These are phyloP conservation scores for Mantis religiosa DNA, from an alignment of 2,888 invertebrate genomes.

Conservation along the genomic window DNA sequence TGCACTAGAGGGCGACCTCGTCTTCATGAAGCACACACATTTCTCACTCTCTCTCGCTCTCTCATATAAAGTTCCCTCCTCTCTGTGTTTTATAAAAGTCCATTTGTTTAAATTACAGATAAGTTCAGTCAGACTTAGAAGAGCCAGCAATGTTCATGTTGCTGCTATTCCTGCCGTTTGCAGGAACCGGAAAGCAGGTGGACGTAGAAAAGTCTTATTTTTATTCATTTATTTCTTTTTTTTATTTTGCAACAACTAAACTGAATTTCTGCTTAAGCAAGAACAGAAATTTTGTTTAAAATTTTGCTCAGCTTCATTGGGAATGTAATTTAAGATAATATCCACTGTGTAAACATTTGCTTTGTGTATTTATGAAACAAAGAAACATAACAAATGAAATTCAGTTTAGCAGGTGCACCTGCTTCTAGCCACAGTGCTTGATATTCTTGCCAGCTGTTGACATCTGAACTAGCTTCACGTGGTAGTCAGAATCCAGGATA, in stretches of 20 bases:
- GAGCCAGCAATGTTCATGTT: neutral
- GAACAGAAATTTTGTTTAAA: neutral
- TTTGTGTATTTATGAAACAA: neutral
- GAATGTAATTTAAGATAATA: neutral
- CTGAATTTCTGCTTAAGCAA: neutral
- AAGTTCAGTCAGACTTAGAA: constrained; percentile 13
- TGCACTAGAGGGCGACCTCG: neutral
- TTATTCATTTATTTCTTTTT: too few relatives aligned
- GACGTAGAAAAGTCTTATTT: neutral
- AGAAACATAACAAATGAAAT: neutral
- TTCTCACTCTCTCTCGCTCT: neutral
- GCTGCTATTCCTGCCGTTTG: neutral
- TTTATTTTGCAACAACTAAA: neutral
- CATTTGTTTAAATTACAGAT: constrained; percentile 9
- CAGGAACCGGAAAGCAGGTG: neutral
- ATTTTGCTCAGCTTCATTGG: neutral
- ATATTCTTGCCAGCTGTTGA: constrained; percentile 52
- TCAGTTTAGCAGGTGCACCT: constrained; percentile 3
- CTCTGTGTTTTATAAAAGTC: constrained; percentile 9
- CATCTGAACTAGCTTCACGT: constrained; percentile 59
- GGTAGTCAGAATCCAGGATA: constrained; percentile 73
- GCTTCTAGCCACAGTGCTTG: constrained; percentile 29
- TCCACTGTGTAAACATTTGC: neutral
- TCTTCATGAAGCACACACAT: neutral
- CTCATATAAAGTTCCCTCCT: neutral